Evolutionary conservation across 1,140 invertebrate genomes (phyloP).

Genomic region (Drosophila watanabei): DNA sequence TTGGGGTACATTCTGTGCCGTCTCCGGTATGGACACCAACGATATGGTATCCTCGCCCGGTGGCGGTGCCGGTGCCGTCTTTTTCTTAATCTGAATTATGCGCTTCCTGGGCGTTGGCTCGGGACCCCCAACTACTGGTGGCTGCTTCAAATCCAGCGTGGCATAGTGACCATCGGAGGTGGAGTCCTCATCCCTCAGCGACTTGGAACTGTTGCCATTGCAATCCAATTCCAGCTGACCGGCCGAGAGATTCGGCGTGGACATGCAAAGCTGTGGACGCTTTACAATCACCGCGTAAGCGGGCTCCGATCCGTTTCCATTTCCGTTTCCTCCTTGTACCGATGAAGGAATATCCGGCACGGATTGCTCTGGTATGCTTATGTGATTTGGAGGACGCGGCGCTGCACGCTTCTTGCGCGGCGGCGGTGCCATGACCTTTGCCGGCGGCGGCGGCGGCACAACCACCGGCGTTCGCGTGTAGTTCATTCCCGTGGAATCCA

Average conservation of each 20-base stretch:
- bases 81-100: slow-evolving; percentile 75
- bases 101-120: slow-evolving; percentile 78
- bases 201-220: slow-evolving; percentile 58
- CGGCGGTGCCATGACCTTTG: slow-evolving; percentile 67
- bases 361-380: slow-evolving; percentile 72
- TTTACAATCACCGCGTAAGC: slow-evolving; percentile 68
- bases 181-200: slow-evolving; percentile 28
- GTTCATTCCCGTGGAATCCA: slow-evolving; percentile 84
- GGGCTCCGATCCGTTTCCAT: slow-evolving; percentile 26
- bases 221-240: slow-evolving; percentile 42
- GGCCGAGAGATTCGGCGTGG: slow-evolving; percentile 75
- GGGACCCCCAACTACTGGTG: slow-evolving; percentile 32
- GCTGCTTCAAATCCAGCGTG: slow-evolving; percentile 61
- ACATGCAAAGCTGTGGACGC: slow-evolving; percentile 76
- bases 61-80: slow-evolving; percentile 75
- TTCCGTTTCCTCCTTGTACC: too few species aligned
- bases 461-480: slow-evolving; percentile 72
- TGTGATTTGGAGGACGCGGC: slow-evolving; percentile 80
- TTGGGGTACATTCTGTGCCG: slow-evolving; percentile 39
- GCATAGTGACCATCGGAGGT: slow-evolving; percentile 57
- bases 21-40: slow-evolving; percentile 55
- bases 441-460: slow-evolving; percentile 32
- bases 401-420: slow-evolving; percentile 81
- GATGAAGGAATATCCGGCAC: slow-evolving; percentile 50
- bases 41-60: slow-evolving; percentile 64